A percentile compares a stretch with the other conserved stretches of the same genome.
These are phyloP conservation scores for Papilio dardanus DNA, from an alignment of 1,140 invertebrate genomes.

Conservation along the genomic window DNA sequence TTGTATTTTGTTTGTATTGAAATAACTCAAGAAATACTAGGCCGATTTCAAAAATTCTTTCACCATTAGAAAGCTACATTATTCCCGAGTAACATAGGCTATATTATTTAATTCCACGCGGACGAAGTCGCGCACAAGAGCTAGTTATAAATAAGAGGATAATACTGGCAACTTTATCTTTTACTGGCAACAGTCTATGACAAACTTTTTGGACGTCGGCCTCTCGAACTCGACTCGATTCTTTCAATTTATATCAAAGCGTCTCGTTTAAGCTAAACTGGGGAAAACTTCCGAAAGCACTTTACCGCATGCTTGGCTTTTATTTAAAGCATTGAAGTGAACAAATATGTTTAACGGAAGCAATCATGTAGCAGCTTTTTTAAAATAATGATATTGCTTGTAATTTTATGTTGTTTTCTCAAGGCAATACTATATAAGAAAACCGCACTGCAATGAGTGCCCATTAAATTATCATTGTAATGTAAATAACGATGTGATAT, in stretches of 20 bases:
- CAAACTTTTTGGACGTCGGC: neutral
- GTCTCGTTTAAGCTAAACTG: slow-evolving; percentile 7
- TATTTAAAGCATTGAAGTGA: slow-evolving; percentile 1
- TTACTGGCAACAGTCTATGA: neutral
- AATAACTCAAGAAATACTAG: too few relatives aligned
- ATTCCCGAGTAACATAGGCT: too few relatives aligned
- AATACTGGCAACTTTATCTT: too few relatives aligned
- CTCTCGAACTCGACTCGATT: neutral
- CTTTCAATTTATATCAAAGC: slow-evolving; percentile 3
- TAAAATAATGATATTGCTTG: too few relatives aligned
- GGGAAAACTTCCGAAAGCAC: slow-evolving; percentile 8
- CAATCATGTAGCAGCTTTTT: too few relatives aligned
- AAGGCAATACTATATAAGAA: neutral
- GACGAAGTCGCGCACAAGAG: too few relatives aligned
- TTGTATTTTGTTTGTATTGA: too few relatives aligned
- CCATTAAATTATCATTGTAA: neutral
- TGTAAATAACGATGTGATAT: neutral
- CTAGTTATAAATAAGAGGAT: neutral
- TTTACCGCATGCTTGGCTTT: slow-evolving; percentile 5
- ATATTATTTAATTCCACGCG: too few relatives aligned
- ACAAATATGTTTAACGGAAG: neutral
- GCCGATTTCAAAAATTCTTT: too few relatives aligned
- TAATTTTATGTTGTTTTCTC: too few relatives aligned
- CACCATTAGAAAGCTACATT: too few relatives aligned
- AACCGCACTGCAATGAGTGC: neutral